A percentile compares a stretch with the other conserved stretches of the same genome.
Conservation (phyloP, 2,113 vertebrate species). For the Pleuronectes platessa region DNA sequence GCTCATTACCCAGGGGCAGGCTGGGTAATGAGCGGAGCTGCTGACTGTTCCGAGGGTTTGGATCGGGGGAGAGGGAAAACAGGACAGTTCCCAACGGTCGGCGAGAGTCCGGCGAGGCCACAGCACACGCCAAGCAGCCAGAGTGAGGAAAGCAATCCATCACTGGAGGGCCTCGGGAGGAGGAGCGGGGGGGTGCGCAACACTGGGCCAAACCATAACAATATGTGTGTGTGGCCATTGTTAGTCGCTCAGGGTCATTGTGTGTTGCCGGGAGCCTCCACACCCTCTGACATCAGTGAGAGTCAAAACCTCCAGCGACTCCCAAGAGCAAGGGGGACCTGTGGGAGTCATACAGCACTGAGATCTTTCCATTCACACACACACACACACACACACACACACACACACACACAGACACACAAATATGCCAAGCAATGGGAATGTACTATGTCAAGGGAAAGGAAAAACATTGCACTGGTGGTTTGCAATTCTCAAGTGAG, state of each 20-base stretch:
- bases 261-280: conserved; percentile 59
- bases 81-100: conserved; percentile 66
- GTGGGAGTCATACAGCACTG: conserved; percentile 54
- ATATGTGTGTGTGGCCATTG: conserved; percentile 75
- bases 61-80: conserved; percentile 56
- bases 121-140: conserved; percentile 61
- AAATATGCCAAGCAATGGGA: conserved; percentile 31
- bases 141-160: conserved; percentile 78
- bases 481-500: neutral
- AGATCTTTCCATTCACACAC: conserved; percentile 42
- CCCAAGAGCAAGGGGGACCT: conserved; percentile 49
- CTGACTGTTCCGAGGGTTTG: conserved; percentile 58
- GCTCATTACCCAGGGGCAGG: neutral
- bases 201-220: conserved; percentile 63
- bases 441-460: conserved; percentile 26
- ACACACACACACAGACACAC: conserved; percentile 28
- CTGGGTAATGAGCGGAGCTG: conserved; percentile 49
- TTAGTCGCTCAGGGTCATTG: conserved; percentile 67
- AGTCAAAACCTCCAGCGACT: conserved; percentile 52
- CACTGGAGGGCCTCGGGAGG: conserved; percentile 52
- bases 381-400: conserved; percentile 39
- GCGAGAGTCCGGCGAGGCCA: conserved; percentile 58
- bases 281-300: conserved; percentile 65
- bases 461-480: neutral
- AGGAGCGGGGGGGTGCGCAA: conserved; percentile 23